These are phyloP conservation scores for Psilanteris sp. DNA, from an alignment of 1,140 invertebrate species.

Conservation along the genomic window DNA sequence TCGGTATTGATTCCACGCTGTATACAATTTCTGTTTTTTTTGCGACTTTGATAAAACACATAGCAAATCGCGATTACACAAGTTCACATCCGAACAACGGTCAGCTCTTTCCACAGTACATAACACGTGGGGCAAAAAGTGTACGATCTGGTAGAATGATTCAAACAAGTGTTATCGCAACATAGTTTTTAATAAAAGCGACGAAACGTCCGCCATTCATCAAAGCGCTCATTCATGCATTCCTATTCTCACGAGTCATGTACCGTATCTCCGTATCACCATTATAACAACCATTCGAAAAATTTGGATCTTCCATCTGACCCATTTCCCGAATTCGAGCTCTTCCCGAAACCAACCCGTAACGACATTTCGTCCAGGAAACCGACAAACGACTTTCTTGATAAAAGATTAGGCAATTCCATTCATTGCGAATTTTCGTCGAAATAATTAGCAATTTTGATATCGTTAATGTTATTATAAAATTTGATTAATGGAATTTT, in stretches of 20 bases:
- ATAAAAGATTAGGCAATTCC: too few relatives aligned
- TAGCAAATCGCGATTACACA: conserved; percentile 14
- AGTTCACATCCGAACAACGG: conserved; percentile 18
- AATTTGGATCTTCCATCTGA: conserved; percentile 29
- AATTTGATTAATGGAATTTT: too few relatives aligned
- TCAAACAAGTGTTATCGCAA: conserved; percentile 45
- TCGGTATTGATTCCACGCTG: neutral
- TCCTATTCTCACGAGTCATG: conserved; percentile 57
- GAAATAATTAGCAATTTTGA: too few relatives aligned
- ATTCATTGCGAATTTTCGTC: too few relatives aligned
- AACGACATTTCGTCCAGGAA: neutral
- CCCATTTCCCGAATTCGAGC: conserved; percentile 12
- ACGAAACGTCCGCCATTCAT: conserved; percentile 61
- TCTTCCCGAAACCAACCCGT: conserved; percentile 15
- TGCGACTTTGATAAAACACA: neutral
- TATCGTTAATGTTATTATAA: too few relatives aligned
- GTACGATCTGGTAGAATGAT: conserved; percentile 46
- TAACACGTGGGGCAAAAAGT: conserved; percentile 17
- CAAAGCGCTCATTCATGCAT: conserved; percentile 58
- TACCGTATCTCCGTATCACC: conserved; percentile 51
- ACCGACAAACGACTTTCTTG: conserved; percentile 12
- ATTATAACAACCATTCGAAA: conserved; percentile 37
- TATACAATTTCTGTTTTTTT: neutral
- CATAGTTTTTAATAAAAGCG: conserved; percentile 36
- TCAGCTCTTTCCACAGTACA: conserved; percentile 35